Conservation (phyloP, 2,797 vertebrate genomes). For the Anguilla anguilla region DNA sequence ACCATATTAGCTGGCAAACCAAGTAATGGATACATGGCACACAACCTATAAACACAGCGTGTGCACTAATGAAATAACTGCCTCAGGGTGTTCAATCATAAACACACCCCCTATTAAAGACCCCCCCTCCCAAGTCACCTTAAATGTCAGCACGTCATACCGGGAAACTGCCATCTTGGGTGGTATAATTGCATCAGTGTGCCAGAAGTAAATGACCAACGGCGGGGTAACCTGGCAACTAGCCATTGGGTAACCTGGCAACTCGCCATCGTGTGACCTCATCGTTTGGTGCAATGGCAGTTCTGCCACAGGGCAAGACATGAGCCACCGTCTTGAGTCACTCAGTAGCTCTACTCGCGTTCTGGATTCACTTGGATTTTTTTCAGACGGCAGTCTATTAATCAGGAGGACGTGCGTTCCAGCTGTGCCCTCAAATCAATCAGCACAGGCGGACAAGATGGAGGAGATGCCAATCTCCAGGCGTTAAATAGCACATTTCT, state of each 20-base stretch:
- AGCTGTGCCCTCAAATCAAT: slow-evolving; percentile 24
- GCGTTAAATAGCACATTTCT: background rate
- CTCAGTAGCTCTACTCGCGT: slow-evolving; percentile 30
- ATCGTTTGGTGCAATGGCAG: slow-evolving; percentile 54
- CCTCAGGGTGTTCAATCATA: background rate
- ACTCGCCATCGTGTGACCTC: slow-evolving; percentile 57
- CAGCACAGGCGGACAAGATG: background rate
- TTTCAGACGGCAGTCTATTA: slow-evolving; percentile 28
- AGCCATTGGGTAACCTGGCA: slow-evolving; percentile 52
- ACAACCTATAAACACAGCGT: background rate
- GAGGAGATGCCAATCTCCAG: background rate
- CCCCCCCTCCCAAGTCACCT: too few species aligned
- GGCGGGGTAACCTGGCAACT: background rate
- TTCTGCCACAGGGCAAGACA: slow-evolving; percentile 43
- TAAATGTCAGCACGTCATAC: background rate
- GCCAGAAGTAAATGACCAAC: too few species aligned
- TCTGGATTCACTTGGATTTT: slow-evolving; percentile 19
- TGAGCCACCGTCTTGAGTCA: slow-evolving; percentile 42
- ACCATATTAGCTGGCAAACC: background rate
- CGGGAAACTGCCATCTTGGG: background rate
- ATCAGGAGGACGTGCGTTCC: slow-evolving; percentile 4
- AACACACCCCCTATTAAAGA: background rate
- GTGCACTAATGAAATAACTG: background rate
- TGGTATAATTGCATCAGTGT: background rate
- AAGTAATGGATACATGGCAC: background rate